Conservation (phyloP, 35 echinoderm and acorn worm genomes). For the Chiridota heheva region DNA sequence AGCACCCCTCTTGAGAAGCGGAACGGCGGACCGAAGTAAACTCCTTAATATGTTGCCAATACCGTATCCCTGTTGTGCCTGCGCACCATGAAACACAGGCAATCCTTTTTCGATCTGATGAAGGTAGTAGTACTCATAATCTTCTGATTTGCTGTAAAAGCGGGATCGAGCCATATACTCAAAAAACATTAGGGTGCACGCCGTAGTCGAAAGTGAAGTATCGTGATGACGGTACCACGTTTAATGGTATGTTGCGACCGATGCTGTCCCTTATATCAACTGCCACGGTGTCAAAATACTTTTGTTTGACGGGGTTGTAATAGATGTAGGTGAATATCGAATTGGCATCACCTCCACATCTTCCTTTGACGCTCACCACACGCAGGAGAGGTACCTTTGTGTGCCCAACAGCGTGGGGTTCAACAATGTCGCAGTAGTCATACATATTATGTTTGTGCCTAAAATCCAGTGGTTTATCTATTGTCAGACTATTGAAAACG, state of each 20-base stretch:
- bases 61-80: constrained; percentile 23
- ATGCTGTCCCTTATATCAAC: constrained; percentile 53
- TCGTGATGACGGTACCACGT: constrained; percentile 50
- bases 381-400: constrained; percentile 47
- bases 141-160: background rate
- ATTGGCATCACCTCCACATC: constrained; percentile 18
- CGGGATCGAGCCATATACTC: constrained; percentile 3
- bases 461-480: constrained; percentile 3
- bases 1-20: constrained; percentile 37
- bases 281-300: constrained; percentile 55
- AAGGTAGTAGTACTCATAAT: constrained; percentile 45
- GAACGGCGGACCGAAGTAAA: constrained; percentile 29
- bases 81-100: constrained; percentile 25
- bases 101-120: constrained; percentile 15
- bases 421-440: constrained; percentile 64
- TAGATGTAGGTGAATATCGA: constrained; percentile 30
- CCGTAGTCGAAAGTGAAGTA: constrained; percentile 53
- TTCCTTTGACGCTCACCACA: constrained; percentile 24
- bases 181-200: constrained; percentile 29
- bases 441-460: constrained; percentile 29
- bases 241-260: constrained; percentile 14
- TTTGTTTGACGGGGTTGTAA: constrained; percentile 57
- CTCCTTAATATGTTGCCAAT: constrained; percentile 19
- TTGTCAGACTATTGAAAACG: background rate
- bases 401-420: constrained; percentile 57